Percentiles rank a stretch among this genome's conserved stretches.
Evolutionary conservation across 2,888 invertebrate genomes (phyloP).

Genomic region (Acanthosepion esculentum): DNA sequence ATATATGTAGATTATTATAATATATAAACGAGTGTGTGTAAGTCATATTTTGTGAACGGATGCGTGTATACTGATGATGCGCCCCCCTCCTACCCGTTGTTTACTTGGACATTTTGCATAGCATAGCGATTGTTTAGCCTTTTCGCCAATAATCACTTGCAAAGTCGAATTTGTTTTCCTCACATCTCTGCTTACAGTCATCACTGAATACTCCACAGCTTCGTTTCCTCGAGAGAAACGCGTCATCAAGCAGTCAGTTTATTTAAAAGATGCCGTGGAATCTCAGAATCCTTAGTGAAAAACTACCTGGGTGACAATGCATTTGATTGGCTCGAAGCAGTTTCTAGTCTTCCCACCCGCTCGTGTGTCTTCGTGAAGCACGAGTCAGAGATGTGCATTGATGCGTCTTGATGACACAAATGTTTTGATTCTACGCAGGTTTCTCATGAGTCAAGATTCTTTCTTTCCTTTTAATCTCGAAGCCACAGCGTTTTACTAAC

Average conservation of each 20-base stretch:
- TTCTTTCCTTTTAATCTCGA: background rate
- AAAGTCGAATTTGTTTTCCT: background rate
- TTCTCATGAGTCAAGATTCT: background rate
- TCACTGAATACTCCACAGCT: background rate
- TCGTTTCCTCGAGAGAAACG: background rate
- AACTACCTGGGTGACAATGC: background rate
- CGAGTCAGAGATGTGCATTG: background rate
- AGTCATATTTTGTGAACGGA: too few relatives aligned
- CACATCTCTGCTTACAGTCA: background rate
- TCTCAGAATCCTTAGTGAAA: background rate
- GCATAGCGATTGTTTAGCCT: too few relatives aligned
- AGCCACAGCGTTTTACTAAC: background rate
- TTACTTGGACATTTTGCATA: too few relatives aligned
- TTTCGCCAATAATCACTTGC: too few relatives aligned
- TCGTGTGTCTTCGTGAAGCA: background rate
- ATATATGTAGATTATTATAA: too few relatives aligned
- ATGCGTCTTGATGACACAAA: constrained; percentile 5
- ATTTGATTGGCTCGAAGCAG: background rate
- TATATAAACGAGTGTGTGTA: background rate
- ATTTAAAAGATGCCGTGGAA: background rate
- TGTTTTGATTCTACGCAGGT: background rate
- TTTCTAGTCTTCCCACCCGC: background rate
- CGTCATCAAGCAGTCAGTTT: background rate
- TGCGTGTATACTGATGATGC: too few relatives aligned
- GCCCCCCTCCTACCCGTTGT: too few relatives aligned